Conservation (phyloP, 2,888 invertebrate genomes). For the Ceraclea dissimilis region DNA sequence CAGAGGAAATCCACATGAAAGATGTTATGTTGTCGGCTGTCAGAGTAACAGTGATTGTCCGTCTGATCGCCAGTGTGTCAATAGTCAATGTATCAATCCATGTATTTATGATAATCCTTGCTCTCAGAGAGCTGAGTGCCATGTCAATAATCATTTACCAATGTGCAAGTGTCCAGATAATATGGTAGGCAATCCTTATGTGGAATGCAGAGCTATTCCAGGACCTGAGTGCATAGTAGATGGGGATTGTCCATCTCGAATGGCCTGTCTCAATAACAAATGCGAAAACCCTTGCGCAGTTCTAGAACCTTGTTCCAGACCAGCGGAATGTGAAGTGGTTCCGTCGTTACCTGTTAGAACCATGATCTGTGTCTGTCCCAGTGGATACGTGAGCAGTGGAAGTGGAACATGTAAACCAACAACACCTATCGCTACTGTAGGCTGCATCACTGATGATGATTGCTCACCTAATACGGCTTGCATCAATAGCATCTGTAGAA, state of each 20-base stretch:
- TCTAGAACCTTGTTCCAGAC: constrained; percentile 70
- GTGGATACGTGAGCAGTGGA: constrained; percentile 79
- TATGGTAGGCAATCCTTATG: constrained; percentile 71
- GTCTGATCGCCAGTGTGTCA: constrained; percentile 73
- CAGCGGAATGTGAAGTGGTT: constrained; percentile 74
- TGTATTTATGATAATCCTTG: constrained; percentile 73
- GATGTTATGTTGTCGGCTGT: constrained; percentile 75
- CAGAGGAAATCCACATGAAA: constrained; percentile 67
- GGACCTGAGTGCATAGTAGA: constrained; percentile 73
- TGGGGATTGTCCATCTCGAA: constrained; percentile 69
- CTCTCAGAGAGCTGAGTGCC: constrained; percentile 69
- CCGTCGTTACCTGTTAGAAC: constrained; percentile 78
- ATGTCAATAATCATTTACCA: constrained; percentile 72
- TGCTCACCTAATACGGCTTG: constrained; percentile 75
- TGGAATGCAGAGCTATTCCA: constrained; percentile 67
- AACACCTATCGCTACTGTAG: constrained; percentile 52
- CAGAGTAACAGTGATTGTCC: constrained; percentile 84
- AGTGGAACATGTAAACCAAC: constrained; percentile 72
- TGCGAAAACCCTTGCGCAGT: constrained; percentile 78
- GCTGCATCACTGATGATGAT: constrained; percentile 69
- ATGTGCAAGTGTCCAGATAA: constrained; percentile 78
- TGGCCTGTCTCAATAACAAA: constrained; percentile 73
- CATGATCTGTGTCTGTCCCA: constrained; percentile 84
- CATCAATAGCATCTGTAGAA: constrained; percentile 67
- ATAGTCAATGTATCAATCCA: constrained; percentile 79